Percentiles rank a stretch among this genome's conserved stretches.
These are phyloP conservation scores for Aphrocallistes beatrix DNA, from an alignment of 37 sponge, comb jelly and placozoan species.

Conservation along the genomic window DNA sequence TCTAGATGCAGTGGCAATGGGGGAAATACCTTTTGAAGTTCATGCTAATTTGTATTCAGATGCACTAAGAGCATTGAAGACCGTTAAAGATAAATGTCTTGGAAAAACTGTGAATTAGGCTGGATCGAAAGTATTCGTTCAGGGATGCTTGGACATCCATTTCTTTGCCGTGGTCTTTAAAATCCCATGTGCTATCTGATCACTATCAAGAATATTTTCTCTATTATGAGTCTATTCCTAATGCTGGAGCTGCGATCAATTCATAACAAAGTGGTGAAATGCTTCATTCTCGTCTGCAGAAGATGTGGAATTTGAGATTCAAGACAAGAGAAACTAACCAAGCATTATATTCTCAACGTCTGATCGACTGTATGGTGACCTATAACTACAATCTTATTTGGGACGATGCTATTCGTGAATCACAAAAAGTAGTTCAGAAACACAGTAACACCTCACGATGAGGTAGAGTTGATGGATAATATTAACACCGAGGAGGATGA, in stretches of 20 bases:
- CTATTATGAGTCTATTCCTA: constrained; percentile 1
- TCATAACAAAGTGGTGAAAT: background rate
- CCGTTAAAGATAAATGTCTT: background rate
- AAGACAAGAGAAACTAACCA: constrained; percentile 9
- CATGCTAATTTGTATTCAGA: background rate
- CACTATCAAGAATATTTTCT: background rate
- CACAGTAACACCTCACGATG: background rate
- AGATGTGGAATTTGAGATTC: background rate
- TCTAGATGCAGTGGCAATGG: background rate
- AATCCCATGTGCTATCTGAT: constrained; percentile 2
- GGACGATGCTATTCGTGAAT: constrained; percentile 1
- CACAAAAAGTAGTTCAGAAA: background rate
- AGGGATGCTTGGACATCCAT: constrained; percentile 5
- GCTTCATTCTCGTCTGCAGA: constrained; percentile 19
- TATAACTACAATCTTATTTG: constrained; percentile 5
- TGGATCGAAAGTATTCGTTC: too few relatives aligned
- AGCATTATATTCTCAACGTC: background rate
- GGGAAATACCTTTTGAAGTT: background rate
- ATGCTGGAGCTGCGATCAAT: background rate
- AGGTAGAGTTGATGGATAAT: background rate
- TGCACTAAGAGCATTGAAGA: constrained; percentile 12
- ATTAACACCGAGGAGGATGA: background rate
- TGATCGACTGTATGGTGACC: constrained; percentile 1
- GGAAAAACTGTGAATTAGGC: background rate
- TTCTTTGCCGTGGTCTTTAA: background rate